Percentiles rank a stretch among this genome's conserved stretches.
These are phyloP conservation scores for Ephestia elutella DNA, from an alignment of 1,140 invertebrate species.

Conservation along the genomic window DNA sequence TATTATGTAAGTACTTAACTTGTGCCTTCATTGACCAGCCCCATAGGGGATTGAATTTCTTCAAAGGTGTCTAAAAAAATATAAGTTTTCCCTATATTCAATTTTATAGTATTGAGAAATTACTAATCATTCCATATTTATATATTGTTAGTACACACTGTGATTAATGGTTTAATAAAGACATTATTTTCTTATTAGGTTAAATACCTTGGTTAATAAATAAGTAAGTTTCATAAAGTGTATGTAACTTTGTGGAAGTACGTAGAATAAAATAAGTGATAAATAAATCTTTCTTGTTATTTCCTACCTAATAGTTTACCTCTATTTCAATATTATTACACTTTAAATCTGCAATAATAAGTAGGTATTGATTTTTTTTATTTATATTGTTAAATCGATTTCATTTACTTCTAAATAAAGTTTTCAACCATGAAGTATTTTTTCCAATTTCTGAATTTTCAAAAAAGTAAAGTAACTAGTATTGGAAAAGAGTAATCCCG, in stretches of 20 bases:
- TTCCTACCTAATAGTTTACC: not conserved
- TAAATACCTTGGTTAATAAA: slow-evolving; percentile 43
- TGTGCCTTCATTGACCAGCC: slow-evolving; percentile 51
- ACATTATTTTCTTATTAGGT: slow-evolving; percentile 38
- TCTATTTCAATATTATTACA: too few relatives aligned
- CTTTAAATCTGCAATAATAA: too few relatives aligned
- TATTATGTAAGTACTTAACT: slow-evolving; percentile 21
- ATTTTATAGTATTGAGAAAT: slow-evolving; percentile 26
- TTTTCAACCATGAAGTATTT: too few relatives aligned
- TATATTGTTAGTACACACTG: slow-evolving; percentile 52
- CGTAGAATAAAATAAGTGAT: slow-evolving; percentile 62
- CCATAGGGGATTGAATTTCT: slow-evolving; percentile 40
- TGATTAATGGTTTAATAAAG: slow-evolving; percentile 59
- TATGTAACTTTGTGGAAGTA: slow-evolving; percentile 56
- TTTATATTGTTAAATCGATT: too few relatives aligned
- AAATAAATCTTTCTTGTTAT: slow-evolving; percentile 7
- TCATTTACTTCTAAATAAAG: too few relatives aligned
- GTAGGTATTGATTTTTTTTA: too few relatives aligned
- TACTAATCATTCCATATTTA: slow-evolving; percentile 64
- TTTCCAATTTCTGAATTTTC: too few relatives aligned
- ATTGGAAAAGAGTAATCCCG: too few relatives aligned
- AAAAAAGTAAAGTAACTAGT: too few relatives aligned
- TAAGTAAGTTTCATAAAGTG: slow-evolving; percentile 54
- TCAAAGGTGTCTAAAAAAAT: slow-evolving; percentile 46
- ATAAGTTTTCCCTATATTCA: slow-evolving; percentile 26